These are phyloP conservation scores for Pseudachorutes palmiensis DNA, from an alignment of 1,140 invertebrate genomes.

Conservation along the genomic window DNA sequence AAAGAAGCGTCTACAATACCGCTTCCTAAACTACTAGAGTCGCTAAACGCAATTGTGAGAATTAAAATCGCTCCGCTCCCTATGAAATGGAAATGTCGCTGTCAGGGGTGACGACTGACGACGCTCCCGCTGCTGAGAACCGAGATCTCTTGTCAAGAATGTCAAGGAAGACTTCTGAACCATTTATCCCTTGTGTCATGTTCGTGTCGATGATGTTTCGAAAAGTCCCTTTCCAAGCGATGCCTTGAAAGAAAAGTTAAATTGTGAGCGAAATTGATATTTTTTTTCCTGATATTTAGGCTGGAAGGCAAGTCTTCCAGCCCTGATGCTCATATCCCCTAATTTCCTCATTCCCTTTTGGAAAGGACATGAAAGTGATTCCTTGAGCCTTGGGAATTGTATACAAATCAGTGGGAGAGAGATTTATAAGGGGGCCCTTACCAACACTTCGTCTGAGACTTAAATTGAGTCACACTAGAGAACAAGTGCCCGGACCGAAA, in stretches of 20 bases:
- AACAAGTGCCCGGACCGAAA: not conserved
- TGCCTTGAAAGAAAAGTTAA: not conserved
- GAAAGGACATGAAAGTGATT: not conserved
- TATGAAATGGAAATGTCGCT: no score
- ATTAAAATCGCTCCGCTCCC: not conserved
- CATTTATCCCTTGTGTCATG: not conserved
- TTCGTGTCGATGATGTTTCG: not conserved
- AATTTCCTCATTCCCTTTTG: not conserved
- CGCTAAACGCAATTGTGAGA: not conserved
- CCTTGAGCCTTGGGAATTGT: not conserved
- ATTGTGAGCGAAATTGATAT: constrained; percentile 4
- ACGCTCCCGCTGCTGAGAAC: no score
- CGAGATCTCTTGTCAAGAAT: not conserved
- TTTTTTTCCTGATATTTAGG: not conserved
- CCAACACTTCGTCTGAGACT: not conserved
- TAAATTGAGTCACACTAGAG: not conserved
- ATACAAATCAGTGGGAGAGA: not conserved
- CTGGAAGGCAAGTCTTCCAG: no score
- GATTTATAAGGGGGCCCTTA: not conserved
- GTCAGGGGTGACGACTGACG: no score
- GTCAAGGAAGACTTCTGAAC: not conserved
- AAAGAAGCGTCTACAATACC: not conserved
- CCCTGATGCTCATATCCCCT: not conserved
- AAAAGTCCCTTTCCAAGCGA: not conserved
- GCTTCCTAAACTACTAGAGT: not conserved